phyloP scores from a whole-genome alignment of 2,888 invertebrate genomes.

The Argyresthia goedartella region DNA sequence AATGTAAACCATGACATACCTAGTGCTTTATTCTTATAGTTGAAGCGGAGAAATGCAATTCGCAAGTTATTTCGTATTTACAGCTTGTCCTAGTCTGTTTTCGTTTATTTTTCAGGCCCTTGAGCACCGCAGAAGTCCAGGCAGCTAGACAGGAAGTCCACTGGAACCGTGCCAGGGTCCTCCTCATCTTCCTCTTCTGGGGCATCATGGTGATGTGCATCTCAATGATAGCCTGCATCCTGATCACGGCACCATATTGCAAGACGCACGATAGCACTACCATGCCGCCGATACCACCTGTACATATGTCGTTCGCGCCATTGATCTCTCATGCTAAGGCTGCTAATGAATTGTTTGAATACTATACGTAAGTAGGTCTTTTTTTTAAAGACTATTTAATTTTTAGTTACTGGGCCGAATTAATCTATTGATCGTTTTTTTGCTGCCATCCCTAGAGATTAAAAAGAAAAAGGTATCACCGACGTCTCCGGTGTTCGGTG shows the following conservation, averaged over 20 bases:
- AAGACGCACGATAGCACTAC: constrained; percentile 13
- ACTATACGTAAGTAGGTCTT: neutral
- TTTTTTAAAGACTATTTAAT: neutral
- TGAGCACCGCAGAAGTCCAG: constrained; percentile 62
- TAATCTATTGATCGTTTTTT: neutral
- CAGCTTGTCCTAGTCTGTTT: too few relatives aligned
- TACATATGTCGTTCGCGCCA: constrained; percentile 34
- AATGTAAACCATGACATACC: too few relatives aligned
- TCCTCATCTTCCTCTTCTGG: constrained; percentile 60
- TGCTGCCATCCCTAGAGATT: too few relatives aligned
- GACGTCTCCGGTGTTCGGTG: too few relatives aligned
- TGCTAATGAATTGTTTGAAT: neutral
- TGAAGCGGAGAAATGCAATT: too few relatives aligned
- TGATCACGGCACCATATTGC: constrained; percentile 27
- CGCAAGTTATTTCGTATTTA: too few relatives aligned
- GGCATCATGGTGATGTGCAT: constrained; percentile 54
- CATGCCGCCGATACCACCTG: constrained; percentile 31
- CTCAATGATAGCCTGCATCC: constrained; percentile 45
- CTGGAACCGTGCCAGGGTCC: constrained; percentile 59
- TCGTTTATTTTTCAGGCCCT: constrained; percentile 33
- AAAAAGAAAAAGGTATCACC: too few relatives aligned
- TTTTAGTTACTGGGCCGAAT: neutral
- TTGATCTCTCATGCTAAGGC: constrained; percentile 19
- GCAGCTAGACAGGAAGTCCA: constrained; percentile 46
- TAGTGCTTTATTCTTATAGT: too few relatives aligned